Evolutionary conservation across 2,113 vertebrate genomes (phyloP).

Genomic region (Rhineura floridana): DNA sequence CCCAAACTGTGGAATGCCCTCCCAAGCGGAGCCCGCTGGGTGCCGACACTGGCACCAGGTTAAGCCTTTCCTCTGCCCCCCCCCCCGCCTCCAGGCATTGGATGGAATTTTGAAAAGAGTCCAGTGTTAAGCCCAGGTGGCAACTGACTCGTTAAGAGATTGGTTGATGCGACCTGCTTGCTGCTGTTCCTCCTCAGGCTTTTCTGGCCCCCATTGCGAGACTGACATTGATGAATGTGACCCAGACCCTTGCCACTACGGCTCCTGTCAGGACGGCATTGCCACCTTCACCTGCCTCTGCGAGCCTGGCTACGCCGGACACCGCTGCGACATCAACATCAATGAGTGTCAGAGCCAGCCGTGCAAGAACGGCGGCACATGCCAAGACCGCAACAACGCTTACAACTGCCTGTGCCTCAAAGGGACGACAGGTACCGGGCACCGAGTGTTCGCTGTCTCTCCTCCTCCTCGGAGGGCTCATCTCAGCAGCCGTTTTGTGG

Average conservation of each 20-base stretch:
- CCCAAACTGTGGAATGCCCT: too few relatives aligned
- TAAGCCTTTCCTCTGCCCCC: too few relatives aligned
- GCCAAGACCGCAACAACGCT: constrained; percentile 87
- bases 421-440: constrained; percentile 85
- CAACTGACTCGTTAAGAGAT: too few relatives aligned
- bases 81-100: too few relatives aligned
- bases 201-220: constrained; percentile 87
- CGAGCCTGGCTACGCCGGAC: constrained; percentile 86
- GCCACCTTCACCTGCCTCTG: constrained; percentile 91
- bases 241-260: constrained; percentile 91
- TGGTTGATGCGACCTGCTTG: background rate
- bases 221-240: constrained; percentile 87
- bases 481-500: accelerated
- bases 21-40: too few relatives aligned
- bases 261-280: constrained; percentile 87
- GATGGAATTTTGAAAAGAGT: too few relatives aligned
- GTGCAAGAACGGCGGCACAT: constrained; percentile 90
- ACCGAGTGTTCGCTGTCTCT: accelerated
- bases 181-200: constrained; percentile 74
- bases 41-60: too few relatives aligned
- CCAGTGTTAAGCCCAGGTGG: too few relatives aligned
- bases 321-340: constrained; percentile 91
- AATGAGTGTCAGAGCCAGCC: constrained; percentile 95
- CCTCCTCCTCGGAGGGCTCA: accelerated
- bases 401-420: constrained; percentile 90